Evolutionary conservation across 2,888 invertebrate genomes (phyloP), one percentile per base, ranked within the genome.

Genomic region (Pecten maximus): DNA sequence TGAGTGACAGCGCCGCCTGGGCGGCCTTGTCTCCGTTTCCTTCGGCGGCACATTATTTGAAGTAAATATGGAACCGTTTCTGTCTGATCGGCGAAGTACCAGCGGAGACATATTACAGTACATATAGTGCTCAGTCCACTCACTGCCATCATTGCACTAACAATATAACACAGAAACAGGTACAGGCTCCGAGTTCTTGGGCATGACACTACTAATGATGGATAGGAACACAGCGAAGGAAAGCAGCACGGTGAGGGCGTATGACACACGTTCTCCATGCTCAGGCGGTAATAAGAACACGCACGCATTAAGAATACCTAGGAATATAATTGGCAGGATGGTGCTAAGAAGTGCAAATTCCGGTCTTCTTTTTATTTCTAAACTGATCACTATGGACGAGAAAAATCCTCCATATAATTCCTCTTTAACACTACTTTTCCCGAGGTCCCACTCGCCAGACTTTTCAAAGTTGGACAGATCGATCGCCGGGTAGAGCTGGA

Each of bases 171-270:
- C 19, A 91, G 88, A 48, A n/a, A 91, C 48, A 35, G 91, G 91
- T 35, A 91, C 91, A 19, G 91, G 91, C 44, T 88, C 91, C 8
- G 91, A 89, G 35, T 89, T 91, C 74, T 88, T 91, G 16, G 91
- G 91, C 89, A 91, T 91, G 12, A 40, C 88, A 74, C 54, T 74
- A 88, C 91, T 91, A 35, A 91, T 87, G 19, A 91, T 89, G n/a
- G 91, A 89, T 89, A 91, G 89, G n/a, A 91, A 91, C 23, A 91
- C 91, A 8, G 89, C 91, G 48, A 91, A 89, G 2, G 91, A 91
- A 10, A 91, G 88, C 40, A 91, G 40, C 6, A 91, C 91, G 2
- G 91, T 91, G n/a, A 89, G 89, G 16, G 91, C 91, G 40, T 89
- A 91, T 2, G 91, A 89, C 35, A 91, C 89, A 35, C 91, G 87